phyloP scores from a whole-genome alignment of 2,797 vertebrate genomes.

The Pseudocheirus occidentalis region DNA sequence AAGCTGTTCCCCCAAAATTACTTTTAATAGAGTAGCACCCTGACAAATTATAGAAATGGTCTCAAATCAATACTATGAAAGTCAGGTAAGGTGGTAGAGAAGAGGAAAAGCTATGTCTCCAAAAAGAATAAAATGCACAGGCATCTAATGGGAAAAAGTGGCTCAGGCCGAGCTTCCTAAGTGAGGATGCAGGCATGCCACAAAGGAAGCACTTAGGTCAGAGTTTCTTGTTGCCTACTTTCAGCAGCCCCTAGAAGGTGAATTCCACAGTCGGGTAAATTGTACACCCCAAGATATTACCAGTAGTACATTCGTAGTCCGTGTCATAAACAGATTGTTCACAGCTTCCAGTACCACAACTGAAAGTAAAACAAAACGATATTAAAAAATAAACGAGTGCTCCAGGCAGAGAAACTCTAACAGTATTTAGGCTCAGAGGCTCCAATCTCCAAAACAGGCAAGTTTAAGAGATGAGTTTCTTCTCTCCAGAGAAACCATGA shows the following conservation, averaged over 20 bases:
- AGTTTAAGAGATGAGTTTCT: neutral
- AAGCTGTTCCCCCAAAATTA: neutral
- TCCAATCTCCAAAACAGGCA: slow-evolving; percentile 11
- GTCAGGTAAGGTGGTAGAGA: slow-evolving; percentile 24
- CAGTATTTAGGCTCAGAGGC: neutral
- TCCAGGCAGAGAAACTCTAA: neutral
- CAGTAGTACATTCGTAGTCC: neutral
- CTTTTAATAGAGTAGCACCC: slow-evolving; percentile 12
- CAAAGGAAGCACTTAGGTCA: neutral
- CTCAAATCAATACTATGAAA: slow-evolving; percentile 19
- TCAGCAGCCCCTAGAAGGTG: neutral
- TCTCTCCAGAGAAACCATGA: neutral
- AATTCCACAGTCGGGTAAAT: neutral
- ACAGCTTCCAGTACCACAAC: slow-evolving; percentile 27
- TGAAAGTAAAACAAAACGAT: slow-evolving; percentile 32
- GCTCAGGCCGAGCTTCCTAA: slow-evolving; percentile 2
- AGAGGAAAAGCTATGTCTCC: neutral
- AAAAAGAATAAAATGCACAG: slow-evolving; percentile 40
- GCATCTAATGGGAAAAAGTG: neutral
- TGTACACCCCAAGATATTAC: neutral
- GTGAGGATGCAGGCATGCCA: neutral
- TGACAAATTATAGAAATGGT: slow-evolving; percentile 36
- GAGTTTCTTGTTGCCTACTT: neutral
- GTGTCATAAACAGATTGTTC: neutral
- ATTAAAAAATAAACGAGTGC: neutral